These are phyloP conservation scores for Drosophila trapezifrons DNA, from an alignment of 1,140 invertebrate species.

Conservation along the genomic window DNA sequence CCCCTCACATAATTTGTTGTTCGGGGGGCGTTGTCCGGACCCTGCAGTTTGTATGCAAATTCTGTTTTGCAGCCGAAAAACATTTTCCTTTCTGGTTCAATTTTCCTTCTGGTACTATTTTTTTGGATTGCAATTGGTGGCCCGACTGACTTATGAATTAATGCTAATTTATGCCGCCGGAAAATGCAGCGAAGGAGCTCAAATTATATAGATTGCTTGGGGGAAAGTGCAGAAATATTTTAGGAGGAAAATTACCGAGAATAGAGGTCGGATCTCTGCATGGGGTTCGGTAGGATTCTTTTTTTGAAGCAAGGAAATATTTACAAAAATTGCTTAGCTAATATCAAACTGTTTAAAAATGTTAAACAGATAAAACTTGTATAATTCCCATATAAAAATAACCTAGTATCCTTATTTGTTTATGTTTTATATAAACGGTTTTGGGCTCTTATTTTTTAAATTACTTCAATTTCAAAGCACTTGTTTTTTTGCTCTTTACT, in stretches of 20 bases:
- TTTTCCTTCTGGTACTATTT: constrained; percentile 8
- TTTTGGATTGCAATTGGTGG: constrained; percentile 31
- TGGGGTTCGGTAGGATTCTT: neutral
- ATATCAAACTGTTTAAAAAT: no score
- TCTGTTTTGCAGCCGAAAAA: constrained; percentile 54
- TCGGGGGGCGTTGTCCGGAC: constrained; percentile 49
- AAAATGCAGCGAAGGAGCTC: constrained; percentile 57
- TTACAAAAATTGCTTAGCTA: neutral
- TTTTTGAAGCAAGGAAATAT: neutral
- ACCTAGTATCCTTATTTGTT: no score
- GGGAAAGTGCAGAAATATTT: constrained; percentile 16
- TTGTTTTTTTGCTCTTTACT: neutral
- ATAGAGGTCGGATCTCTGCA: neutral
- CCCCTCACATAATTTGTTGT: constrained; percentile 42
- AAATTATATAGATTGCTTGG: constrained; percentile 55
- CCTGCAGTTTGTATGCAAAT: constrained; percentile 73
- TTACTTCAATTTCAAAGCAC: neutral
- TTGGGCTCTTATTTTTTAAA: neutral
- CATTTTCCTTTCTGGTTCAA: constrained; percentile 37
- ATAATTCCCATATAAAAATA: neutral
- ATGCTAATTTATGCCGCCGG: constrained; percentile 71
- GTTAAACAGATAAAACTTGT: no score
- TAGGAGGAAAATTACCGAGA: neutral
- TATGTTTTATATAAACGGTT: neutral
- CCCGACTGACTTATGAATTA: constrained; percentile 64